Conservation (phyloP, 2,888 invertebrate species). For the Spodoptera exigua region DNA sequence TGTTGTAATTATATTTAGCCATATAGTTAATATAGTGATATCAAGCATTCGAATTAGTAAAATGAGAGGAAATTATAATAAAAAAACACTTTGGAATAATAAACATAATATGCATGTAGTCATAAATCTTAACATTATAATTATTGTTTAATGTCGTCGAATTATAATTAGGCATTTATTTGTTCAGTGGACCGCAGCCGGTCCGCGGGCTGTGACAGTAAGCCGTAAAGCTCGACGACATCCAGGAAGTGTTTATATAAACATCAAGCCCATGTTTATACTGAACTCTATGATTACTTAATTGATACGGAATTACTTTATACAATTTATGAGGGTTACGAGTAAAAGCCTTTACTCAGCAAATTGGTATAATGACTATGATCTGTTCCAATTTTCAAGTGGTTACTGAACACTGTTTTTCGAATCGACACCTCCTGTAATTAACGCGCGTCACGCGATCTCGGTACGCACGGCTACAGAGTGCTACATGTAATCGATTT, state of each 20-base stretch:
- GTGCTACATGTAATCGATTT: constrained; percentile 85
- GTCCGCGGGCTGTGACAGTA: constrained; percentile 30
- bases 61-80: constrained; percentile 45
- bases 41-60: constrained; percentile 29
- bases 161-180: constrained; percentile 40
- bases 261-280: constrained; percentile 25
- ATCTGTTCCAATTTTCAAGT: constrained; percentile 79
- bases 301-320: constrained; percentile 41
- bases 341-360: constrained; percentile 65
- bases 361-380: constrained; percentile 80
- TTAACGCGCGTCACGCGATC: constrained; percentile 86
- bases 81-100: constrained; percentile 55
- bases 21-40: constrained; percentile 28
- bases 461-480: constrained; percentile 72
- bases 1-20: constrained; percentile 38
- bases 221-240: constrained; percentile 14
- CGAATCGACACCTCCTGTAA: constrained; percentile 87
- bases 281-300: constrained; percentile 53
- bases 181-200: constrained; percentile 3
- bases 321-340: constrained; percentile 51
- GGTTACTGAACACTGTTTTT: constrained; percentile 80
- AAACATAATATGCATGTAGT: constrained; percentile 29
- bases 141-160: constrained; percentile 46
- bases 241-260: constrained; percentile 46
- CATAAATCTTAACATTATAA: constrained; percentile 54